Percentiles rank a stretch among this genome's conserved stretches.
Evolutionary conservation across 2,797 vertebrate species (phyloP).

Genomic region (Thalassophryne amazonica): DNA sequence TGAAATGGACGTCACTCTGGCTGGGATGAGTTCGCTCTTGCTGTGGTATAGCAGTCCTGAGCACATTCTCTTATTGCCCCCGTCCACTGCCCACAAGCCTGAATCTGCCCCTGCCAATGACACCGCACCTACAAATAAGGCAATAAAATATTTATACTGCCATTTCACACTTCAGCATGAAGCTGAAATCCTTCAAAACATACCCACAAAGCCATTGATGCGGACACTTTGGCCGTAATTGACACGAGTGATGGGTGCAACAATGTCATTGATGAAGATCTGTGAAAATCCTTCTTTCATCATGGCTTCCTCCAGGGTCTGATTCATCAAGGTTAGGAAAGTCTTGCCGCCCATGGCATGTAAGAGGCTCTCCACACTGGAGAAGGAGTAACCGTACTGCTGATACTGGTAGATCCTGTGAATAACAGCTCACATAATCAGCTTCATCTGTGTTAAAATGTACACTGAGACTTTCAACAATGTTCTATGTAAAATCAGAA

Average conservation of each 20-base stretch:
- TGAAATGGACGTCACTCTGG: slow-evolving; percentile 80
- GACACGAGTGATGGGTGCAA: slow-evolving; percentile 80
- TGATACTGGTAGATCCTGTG: slow-evolving; percentile 94
- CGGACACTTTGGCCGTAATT: slow-evolving; percentile 85
- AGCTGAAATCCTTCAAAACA: slow-evolving; percentile 1
- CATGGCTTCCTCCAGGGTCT: slow-evolving; percentile 87
- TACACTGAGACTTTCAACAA: neutral
- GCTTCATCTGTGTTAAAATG: no score
- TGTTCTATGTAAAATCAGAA: neutral
- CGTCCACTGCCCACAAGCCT: slow-evolving; percentile 89
- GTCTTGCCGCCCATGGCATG: slow-evolving; percentile 85
- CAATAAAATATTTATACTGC: neutral
- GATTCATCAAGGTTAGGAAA: slow-evolving; percentile 81
- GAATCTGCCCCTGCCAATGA: slow-evolving; percentile 80
- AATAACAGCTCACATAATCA: neutral
- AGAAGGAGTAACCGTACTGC: slow-evolving; percentile 90
- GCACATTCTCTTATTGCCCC: slow-evolving; percentile 90
- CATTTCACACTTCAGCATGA: neutral
- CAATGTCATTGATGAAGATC: slow-evolving; percentile 85
- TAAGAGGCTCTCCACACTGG: slow-evolving; percentile 84
- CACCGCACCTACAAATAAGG: slow-evolving; percentile 82
- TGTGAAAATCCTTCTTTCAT: slow-evolving; percentile 87
- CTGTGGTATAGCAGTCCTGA: slow-evolving; percentile 84
- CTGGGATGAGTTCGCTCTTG: slow-evolving; percentile 84
- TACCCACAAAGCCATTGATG: slow-evolving; percentile 88